Conservation (phyloP, 2,888 invertebrate species). For the Drosophila acutilabella region DNA sequence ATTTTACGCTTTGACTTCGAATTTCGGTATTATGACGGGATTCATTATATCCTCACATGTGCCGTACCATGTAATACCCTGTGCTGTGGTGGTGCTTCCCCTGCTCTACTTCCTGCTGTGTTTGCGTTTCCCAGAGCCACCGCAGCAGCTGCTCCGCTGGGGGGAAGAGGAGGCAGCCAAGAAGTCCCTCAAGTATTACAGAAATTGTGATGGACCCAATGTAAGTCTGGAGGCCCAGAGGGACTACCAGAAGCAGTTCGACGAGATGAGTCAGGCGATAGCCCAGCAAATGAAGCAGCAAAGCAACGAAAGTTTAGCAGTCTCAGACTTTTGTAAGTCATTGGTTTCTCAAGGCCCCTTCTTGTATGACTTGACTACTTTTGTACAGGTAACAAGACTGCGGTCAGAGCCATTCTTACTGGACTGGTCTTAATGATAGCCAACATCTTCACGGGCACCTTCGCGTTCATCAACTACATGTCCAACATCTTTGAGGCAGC, state of each 20-base stretch:
- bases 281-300: conserved; percentile 41
- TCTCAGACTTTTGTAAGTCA: conserved; percentile 67
- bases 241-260: conserved; percentile 53
- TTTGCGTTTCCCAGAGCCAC: conserved; percentile 71
- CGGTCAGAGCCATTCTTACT: conserved; percentile 65
- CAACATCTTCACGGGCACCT: conserved; percentile 74
- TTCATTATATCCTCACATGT: conserved; percentile 68
- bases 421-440: conserved; percentile 69
- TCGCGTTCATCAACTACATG: conserved; percentile 79
- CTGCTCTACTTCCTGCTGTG: conserved; percentile 59
- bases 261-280: conserved; percentile 52
- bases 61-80: conserved; percentile 72
- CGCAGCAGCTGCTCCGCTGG: conserved; percentile 65
- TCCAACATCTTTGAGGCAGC: conserved; percentile 75
- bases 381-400: conserved; percentile 61
- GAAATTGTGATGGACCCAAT: conserved; percentile 56
- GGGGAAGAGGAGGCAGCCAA: conserved; percentile 64
- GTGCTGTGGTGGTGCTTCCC: conserved; percentile 60
- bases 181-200: conserved; percentile 66
- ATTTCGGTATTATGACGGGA: conserved; percentile 67
- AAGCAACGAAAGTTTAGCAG: conserved; percentile 20
- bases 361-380: no score
- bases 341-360: neutral
- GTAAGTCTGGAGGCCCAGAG: conserved; percentile 62
- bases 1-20: conserved; percentile 67